phyloP scores from a whole-genome alignment of 2,888 invertebrate species.

The Carterocephalus palaemon region DNA sequence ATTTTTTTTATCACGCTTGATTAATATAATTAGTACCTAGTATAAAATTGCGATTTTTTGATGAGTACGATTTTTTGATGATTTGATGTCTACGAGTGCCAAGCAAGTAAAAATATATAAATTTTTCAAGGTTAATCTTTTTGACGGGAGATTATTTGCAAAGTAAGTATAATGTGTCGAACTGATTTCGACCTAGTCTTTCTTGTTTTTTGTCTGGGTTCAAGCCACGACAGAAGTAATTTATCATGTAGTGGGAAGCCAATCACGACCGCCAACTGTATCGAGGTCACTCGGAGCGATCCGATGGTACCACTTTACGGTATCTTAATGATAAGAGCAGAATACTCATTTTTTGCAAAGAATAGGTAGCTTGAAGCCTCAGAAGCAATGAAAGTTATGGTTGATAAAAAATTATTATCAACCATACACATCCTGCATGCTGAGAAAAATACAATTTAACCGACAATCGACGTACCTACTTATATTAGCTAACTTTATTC shows the following conservation, averaged over 20 bases:
- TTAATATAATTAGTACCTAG: no score
- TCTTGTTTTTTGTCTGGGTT: constrained; percentile 1
- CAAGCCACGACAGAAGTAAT: constrained; percentile 5
- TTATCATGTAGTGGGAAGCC: constrained; percentile 11
- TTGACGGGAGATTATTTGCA: neutral
- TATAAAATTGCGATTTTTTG: no score
- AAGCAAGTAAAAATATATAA: no score
- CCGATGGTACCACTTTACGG: constrained; percentile 14
- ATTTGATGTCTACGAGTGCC: no score
- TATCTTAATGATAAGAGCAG: constrained; percentile 2
- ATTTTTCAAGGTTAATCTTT: no score
- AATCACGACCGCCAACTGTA: constrained; percentile 1
- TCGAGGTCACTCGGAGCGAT: constrained; percentile 11
- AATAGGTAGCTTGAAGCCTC: no score
- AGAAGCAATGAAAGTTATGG: neutral
- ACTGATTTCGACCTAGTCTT: neutral
- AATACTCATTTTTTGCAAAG: no score
- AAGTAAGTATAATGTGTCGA: neutral
- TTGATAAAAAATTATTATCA: neutral
- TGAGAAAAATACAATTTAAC: no score
- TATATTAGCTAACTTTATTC: no score
- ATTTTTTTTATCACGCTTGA: no score
- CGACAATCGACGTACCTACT: no score
- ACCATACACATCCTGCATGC: neutral
- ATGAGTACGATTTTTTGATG: no score